phyloP scores from a whole-genome alignment of 1,140 invertebrate genomes.

The Phymastichus coffea region DNA sequence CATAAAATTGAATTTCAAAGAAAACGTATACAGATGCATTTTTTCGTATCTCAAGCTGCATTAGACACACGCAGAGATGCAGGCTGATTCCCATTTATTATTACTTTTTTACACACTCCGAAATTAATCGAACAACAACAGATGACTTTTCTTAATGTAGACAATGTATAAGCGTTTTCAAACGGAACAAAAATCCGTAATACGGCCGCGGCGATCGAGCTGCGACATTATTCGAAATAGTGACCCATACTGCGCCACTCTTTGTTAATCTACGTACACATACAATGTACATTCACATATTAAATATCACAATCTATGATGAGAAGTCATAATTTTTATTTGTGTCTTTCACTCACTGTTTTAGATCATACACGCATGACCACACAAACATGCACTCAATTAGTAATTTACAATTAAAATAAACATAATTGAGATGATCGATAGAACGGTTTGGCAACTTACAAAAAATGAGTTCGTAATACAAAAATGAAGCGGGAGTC shows the following conservation, averaged over 20 bases:
- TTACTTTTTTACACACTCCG: slow-evolving; percentile 6
- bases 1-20: slow-evolving; percentile 23
- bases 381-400: slow-evolving; percentile 18
- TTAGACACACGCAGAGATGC: slow-evolving; percentile 1
- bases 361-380: not conserved
- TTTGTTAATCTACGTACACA: slow-evolving; percentile 21
- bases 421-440: slow-evolving; percentile 29
- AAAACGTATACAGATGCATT: slow-evolving; percentile 23
- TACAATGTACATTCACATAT: slow-evolving; percentile 31
- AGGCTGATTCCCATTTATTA: not conserved
- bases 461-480: too few relatives aligned
- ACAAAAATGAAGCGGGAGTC: too few relatives aligned
- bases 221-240: slow-evolving; percentile 22
- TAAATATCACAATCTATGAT: slow-evolving; percentile 53
- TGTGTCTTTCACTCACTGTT: slow-evolving; percentile 22
- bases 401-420: slow-evolving; percentile 32
- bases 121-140: slow-evolving; percentile 23
- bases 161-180: slow-evolving; percentile 29
- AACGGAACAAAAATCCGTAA: slow-evolving; percentile 33
- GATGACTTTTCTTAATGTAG: slow-evolving; percentile 20
- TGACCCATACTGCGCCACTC: slow-evolving; percentile 14
- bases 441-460: slow-evolving; percentile 14
- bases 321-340: slow-evolving; percentile 35
- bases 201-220: slow-evolving; percentile 8
- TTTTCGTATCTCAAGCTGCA: slow-evolving; percentile 19